Conservation (phyloP, 37 sponge, comb jelly and placozoan genomes). For the Agelas oroides region DNA sequence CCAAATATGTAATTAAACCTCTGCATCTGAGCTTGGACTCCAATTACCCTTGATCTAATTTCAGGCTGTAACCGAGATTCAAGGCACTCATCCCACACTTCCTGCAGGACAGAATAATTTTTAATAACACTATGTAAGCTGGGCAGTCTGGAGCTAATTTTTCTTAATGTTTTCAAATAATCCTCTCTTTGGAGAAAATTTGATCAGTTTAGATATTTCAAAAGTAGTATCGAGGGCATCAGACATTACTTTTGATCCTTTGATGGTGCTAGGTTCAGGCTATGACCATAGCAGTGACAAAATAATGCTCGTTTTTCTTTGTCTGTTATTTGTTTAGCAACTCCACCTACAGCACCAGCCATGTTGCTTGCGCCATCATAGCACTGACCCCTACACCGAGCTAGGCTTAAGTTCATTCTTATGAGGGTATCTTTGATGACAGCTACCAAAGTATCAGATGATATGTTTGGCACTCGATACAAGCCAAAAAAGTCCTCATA, state of each 20-base stretch:
- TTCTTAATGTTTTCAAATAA: background rate
- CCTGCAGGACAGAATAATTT: no score
- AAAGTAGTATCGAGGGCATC: constrained; percentile 58
- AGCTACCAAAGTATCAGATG: constrained; percentile 44
- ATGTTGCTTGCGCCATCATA: constrained; percentile 71
- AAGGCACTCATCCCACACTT: background rate
- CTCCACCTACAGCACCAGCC: constrained; percentile 51
- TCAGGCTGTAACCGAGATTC: background rate
- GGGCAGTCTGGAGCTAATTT: no score
- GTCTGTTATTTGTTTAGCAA: constrained; percentile 36
- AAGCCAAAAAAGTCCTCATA: constrained; percentile 82
- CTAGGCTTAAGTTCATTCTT: constrained; percentile 22
- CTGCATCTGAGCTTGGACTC: background rate
- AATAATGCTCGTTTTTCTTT: constrained; percentile 67
- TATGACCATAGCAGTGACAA: constrained; percentile 78
- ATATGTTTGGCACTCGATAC: constrained; percentile 49
- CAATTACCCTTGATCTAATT: no score
- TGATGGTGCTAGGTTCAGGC: constrained; percentile 69
- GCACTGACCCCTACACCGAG: constrained; percentile 64
- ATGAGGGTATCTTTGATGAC: constrained; percentile 53
- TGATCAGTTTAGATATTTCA: constrained; percentile 69
- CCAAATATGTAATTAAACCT: constrained; percentile 39
- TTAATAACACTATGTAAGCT: no score
- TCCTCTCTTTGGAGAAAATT: constrained; percentile 66
- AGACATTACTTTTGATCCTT: constrained; percentile 41